These are phyloP conservation scores for Cynodonichthys magdalenae DNA, from an alignment of 2,797 vertebrate species.

Conservation along the genomic window DNA sequence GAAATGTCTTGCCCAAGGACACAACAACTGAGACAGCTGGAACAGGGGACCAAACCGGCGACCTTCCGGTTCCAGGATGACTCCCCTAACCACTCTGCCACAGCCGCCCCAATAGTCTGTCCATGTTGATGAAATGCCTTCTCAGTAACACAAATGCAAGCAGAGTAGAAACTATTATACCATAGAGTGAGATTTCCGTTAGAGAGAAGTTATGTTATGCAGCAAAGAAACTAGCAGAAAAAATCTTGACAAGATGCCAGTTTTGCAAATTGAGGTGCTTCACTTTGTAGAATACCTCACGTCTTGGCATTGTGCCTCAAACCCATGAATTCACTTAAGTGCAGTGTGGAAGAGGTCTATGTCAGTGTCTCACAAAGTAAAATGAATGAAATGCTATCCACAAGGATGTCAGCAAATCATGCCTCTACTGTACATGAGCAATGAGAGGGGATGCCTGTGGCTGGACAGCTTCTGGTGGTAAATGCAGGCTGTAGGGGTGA, in stretches of 20 bases:
- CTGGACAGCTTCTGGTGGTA: slow-evolving; percentile 21
- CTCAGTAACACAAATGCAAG: background rate
- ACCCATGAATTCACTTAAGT: slow-evolving; percentile 43
- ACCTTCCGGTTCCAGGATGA: too few relatives aligned
- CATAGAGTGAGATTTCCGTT: slow-evolving; percentile 18
- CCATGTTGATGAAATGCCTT: background rate
- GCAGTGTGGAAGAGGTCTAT: slow-evolving; percentile 29
- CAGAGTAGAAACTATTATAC: background rate
- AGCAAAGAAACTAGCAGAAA: slow-evolving; percentile 11
- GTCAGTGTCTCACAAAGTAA: slow-evolving; percentile 27
- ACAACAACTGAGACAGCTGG: too few relatives aligned
- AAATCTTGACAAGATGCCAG: slow-evolving; percentile 37
- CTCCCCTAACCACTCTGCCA: too few relatives aligned
- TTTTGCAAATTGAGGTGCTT: slow-evolving; percentile 33
- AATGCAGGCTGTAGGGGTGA: slow-evolving; percentile 28
- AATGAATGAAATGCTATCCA: slow-evolving; percentile 46
- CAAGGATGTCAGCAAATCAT: slow-evolving; percentile 24
- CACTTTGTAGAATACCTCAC: slow-evolving; percentile 41
- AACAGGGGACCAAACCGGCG: too few relatives aligned
- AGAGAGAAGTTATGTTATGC: slow-evolving; percentile 18
- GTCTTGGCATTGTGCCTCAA: slow-evolving; percentile 21
- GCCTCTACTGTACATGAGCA: slow-evolving; percentile 14
- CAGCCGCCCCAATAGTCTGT: too few relatives aligned
- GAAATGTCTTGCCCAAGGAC: too few relatives aligned
- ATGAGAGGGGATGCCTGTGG: slow-evolving; percentile 2